Percentiles rank a stretch among this genome's conserved stretches.
Evolutionary conservation across 2,797 vertebrate genomes (phyloP).

Genomic region (Eulemur coronatus): DNA sequence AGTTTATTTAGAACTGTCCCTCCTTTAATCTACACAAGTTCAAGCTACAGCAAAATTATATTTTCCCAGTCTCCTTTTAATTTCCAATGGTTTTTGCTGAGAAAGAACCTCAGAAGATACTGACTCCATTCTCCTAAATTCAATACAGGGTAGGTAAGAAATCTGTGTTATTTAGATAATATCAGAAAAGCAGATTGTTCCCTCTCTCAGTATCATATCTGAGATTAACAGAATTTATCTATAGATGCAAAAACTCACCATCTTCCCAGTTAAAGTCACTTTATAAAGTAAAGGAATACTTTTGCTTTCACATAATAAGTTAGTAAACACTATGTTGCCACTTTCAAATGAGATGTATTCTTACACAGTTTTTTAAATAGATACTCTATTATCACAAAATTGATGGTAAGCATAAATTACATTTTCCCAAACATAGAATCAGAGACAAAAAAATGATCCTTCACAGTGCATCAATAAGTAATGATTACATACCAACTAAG

Average conservation of each 20-base stretch:
- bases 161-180: background rate
- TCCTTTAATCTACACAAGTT: background rate
- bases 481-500: background rate
- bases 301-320: background rate
- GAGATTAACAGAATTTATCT: background rate
- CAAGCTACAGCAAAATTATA: constrained; percentile 39
- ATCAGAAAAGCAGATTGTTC: background rate
- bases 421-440: background rate
- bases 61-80: constrained; percentile 13
- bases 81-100: constrained; percentile 24
- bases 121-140: background rate
- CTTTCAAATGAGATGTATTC: background rate
- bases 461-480: background rate
- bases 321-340: background rate
- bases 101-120: background rate
- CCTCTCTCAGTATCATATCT: background rate
- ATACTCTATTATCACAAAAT: background rate
- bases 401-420: background rate
- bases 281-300: background rate
- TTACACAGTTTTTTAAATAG: background rate
- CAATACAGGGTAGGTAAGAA: background rate
- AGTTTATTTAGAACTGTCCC: background rate
- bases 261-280: background rate
- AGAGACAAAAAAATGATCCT: background rate
- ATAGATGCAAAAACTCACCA: background rate